phyloP scores from a whole-genome alignment of 2,797 vertebrate genomes.

The Balearica regulorum region DNA sequence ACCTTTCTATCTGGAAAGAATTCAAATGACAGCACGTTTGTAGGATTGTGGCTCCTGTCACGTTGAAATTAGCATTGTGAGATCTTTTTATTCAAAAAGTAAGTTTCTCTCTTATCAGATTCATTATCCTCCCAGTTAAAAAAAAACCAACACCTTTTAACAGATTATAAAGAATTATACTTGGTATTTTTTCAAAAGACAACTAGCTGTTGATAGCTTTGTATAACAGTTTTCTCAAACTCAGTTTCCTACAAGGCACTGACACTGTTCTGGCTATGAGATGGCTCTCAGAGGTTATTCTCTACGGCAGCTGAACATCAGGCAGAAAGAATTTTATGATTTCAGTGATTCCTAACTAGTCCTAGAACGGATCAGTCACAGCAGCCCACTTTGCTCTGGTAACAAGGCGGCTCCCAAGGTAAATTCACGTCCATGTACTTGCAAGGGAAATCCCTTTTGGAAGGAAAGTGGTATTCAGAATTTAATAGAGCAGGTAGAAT shows the following conservation, averaged over 20 bases:
- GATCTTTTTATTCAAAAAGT: constrained; percentile 14
- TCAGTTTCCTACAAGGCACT: background rate
- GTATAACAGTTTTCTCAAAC: background rate
- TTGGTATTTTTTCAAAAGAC: background rate
- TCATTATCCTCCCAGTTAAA: background rate
- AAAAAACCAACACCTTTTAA: background rate
- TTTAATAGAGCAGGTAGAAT: background rate
- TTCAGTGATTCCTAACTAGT: background rate
- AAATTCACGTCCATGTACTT: background rate
- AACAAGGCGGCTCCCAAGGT: background rate
- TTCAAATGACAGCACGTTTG: constrained; percentile 45
- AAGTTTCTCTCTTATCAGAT: background rate
- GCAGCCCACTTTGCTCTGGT: background rate
- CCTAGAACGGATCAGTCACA: background rate
- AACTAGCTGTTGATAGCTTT: background rate
- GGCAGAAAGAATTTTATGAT: background rate
- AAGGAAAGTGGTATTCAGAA: background rate
- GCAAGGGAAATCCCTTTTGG: background rate
- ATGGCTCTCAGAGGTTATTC: background rate
- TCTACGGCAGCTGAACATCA: background rate
- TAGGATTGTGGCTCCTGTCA: constrained; percentile 49
- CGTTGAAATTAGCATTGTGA: constrained; percentile 41
- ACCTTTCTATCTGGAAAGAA: constrained; percentile 61
- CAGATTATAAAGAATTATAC: background rate
- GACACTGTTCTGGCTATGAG: background rate